phyloP scores from a whole-genome alignment of 1,140 invertebrate species.

The Spodoptera frugiperda region DNA sequence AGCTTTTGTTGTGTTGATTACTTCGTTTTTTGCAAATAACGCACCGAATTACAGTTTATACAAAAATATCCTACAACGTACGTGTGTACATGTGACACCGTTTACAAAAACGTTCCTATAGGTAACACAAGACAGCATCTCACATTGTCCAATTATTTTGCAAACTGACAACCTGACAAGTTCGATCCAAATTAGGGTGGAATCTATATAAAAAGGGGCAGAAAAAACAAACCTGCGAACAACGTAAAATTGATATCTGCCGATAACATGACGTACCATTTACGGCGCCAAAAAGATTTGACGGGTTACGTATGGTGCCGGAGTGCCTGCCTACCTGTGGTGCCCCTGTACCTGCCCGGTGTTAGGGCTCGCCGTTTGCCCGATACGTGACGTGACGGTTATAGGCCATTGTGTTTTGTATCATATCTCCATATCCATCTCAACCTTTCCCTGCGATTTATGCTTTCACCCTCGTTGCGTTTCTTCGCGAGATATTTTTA shows the following conservation, averaged over 20 bases:
- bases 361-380: constrained; percentile 38
- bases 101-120: neutral
- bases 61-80: no score
- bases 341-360: neutral
- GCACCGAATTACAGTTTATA: no score
- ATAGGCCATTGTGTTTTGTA: constrained; percentile 63
- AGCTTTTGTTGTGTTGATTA: constrained; percentile 8
- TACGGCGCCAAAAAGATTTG: constrained; percentile 33
- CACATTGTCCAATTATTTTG: constrained; percentile 19
- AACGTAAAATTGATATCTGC: constrained; percentile 21
- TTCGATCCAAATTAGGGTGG: constrained; percentile 2
- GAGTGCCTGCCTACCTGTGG: constrained; percentile 7
- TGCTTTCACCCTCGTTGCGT: constrained; percentile 26
- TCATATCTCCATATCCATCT: constrained; percentile 48
- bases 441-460: constrained; percentile 40
- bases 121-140: neutral
- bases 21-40: neutral
- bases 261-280: constrained; percentile 21
- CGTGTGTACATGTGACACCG: no score
- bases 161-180: neutral
- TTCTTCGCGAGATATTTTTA: neutral
- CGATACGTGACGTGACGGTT: constrained; percentile 70
- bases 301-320: constrained; percentile 12
- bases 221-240: constrained; percentile 11
- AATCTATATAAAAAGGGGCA: neutral